Conservation (phyloP, 2,113 vertebrate genomes). For the Psilopsiagon aurifrons region DNA sequence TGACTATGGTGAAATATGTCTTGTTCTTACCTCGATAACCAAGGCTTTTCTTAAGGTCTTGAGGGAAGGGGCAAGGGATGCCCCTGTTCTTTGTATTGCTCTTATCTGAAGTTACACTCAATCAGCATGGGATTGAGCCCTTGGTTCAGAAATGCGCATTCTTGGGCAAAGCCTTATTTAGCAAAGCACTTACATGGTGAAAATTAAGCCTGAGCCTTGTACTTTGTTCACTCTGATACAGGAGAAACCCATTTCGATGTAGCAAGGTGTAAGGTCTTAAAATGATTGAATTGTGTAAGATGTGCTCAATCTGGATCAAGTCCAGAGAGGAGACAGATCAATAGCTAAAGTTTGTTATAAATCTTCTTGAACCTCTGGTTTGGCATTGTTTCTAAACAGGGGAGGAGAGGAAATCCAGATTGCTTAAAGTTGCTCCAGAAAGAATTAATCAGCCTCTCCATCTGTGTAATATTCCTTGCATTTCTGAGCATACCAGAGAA, state of each 20-base stretch:
- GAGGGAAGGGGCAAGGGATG: background rate
- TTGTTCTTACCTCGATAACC: background rate
- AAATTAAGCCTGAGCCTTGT: background rate
- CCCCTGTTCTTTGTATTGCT: background rate
- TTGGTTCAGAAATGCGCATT: background rate
- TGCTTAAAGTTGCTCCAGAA: conserved; percentile 28
- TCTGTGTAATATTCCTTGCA: conserved; percentile 13
- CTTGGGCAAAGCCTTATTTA: background rate
- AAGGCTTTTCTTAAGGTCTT: background rate
- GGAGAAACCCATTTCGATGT: background rate
- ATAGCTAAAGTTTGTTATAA: background rate
- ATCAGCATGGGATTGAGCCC: background rate
- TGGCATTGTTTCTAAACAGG: background rate
- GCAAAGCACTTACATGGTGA: background rate
- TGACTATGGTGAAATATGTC: background rate
- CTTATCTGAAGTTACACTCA: background rate
- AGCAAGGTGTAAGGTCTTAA: background rate
- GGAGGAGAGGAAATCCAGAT: background rate
- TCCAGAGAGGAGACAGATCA: background rate
- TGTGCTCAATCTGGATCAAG: background rate
- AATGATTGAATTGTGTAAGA: background rate
- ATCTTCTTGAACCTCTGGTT: background rate
- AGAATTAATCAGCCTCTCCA: background rate
- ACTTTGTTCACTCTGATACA: background rate
- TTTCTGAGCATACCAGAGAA: conserved; percentile 6